phyloP scores from a whole-genome alignment of 2,113 vertebrate genomes.

The Zosterops lateralis region DNA sequence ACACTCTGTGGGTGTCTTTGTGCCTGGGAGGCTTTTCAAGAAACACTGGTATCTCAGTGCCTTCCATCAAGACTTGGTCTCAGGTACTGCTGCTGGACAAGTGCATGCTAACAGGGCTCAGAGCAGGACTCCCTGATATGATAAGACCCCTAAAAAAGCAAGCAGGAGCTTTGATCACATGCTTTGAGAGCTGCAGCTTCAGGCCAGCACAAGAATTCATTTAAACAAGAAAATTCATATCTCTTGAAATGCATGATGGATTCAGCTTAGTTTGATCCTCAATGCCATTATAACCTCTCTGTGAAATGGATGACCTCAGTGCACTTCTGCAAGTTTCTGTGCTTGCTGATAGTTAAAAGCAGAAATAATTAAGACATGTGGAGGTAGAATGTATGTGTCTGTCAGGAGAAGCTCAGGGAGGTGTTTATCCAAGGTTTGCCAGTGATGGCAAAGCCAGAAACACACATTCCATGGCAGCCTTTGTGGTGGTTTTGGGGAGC shows the following conservation, averaged over 20 bases:
- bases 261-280: neutral
- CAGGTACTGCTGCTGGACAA: neutral
- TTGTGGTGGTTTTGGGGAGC: accelerated
- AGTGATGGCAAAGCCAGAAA: neutral
- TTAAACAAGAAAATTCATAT: neutral
- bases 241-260: neutral
- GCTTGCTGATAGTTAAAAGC: neutral
- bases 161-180: accelerated
- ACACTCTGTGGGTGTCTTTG: neutral
- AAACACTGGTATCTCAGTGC: neutral
- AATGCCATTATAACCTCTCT: neutral
- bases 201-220: neutral
- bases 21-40: neutral
- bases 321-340: neutral
- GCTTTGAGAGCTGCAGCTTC: neutral
- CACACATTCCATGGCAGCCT: neutral
- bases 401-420: neutral
- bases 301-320: neutral
- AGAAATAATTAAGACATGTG: neutral
- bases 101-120: neutral
- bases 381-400: neutral
- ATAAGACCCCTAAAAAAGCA: neutral
- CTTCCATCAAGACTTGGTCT: neutral
- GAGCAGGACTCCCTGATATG: accelerated
- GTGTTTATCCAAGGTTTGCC: neutral